These are phyloP conservation scores for Phyllotreta striolata DNA, from an alignment of 2,888 invertebrate species.

Conservation along the genomic window DNA sequence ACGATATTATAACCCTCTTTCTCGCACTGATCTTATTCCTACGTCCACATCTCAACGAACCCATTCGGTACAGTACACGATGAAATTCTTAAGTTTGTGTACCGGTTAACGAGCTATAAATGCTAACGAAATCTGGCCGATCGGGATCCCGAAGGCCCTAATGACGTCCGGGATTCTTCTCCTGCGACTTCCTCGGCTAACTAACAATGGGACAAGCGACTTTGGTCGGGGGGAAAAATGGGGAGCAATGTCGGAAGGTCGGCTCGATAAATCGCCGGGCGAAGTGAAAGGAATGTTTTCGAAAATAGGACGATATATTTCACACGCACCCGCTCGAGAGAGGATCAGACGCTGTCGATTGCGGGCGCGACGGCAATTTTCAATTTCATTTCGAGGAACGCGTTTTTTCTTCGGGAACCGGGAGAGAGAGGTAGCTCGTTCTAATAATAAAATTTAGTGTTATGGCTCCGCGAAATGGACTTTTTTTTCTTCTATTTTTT, in stretches of 20 bases:
- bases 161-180: conserved; percentile 21
- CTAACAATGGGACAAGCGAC: conserved; percentile 19
- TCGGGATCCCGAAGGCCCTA: neutral
- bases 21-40: no score
- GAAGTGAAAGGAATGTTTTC: conserved; percentile 39
- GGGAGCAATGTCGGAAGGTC: conserved; percentile 14
- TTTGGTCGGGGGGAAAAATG: conserved; percentile 5
- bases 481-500: conserved; percentile 33
- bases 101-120: no score
- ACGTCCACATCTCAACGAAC: no score
- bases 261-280: conserved; percentile 31
- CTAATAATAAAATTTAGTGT: conserved; percentile 40
- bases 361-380: conserved; percentile 29
- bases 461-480: conserved; percentile 32
- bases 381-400: conserved; percentile 33
- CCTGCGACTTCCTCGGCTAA: conserved; percentile 10
- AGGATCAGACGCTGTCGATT: conserved; percentile 34
- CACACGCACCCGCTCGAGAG: conserved; percentile 34
- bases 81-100: no score
- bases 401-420: conserved; percentile 35
- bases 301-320: conserved; percentile 41
- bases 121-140: no score
- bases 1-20: no score
- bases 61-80: no score
- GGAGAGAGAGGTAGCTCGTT: conserved; percentile 32